A percentile compares a stretch with the other conserved stretches of the same genome.
Conservation (phyloP, 2,113 vertebrate species). For the Struthidea cinerea region DNA sequence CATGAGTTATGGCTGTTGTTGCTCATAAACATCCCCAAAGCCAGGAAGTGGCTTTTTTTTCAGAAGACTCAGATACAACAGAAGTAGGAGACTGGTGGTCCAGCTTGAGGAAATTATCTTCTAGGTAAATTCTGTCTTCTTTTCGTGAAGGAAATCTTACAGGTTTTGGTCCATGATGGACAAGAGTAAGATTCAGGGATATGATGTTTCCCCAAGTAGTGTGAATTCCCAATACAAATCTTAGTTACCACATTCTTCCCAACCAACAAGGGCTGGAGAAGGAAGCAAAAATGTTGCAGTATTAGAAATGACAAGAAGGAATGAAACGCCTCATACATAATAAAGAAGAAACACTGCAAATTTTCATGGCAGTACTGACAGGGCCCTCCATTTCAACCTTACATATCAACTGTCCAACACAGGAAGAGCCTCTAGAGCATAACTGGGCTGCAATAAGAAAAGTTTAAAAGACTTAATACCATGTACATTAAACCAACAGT, state of each 20-base stretch:
- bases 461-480: background rate
- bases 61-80: background rate
- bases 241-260: background rate
- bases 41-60: background rate
- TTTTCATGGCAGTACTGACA: background rate
- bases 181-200: background rate
- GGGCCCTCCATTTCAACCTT: background rate
- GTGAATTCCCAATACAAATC: background rate
- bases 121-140: background rate
- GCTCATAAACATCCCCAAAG: background rate
- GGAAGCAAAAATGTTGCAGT: background rate
- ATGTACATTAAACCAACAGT: background rate
- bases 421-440: background rate
- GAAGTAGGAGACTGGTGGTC: background rate
- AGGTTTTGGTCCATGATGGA: background rate
- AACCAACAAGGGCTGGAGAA: background rate
- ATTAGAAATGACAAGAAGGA: background rate
- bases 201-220: background rate
- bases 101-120: background rate
- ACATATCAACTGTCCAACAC: background rate
- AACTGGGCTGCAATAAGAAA: background rate
- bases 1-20: background rate
- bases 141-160: background rate
- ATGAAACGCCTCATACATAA: background rate
- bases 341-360: background rate